phyloP scores from a whole-genome alignment of 2,113 vertebrate genomes.

The Astur gentilis region DNA sequence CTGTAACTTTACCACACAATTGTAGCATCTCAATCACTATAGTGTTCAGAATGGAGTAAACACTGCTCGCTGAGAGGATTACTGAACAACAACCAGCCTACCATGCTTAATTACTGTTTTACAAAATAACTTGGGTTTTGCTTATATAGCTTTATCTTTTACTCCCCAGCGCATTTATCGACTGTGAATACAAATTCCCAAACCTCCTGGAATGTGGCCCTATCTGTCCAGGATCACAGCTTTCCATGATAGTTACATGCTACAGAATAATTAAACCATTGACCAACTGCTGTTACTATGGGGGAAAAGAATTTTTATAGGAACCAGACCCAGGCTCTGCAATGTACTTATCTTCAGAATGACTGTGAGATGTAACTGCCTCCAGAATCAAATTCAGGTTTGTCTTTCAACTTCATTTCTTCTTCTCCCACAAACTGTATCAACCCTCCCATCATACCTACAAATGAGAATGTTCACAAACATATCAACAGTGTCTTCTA shows the following conservation, averaged over 20 bases:
- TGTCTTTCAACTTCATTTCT: not conserved
- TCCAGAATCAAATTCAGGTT: not conserved
- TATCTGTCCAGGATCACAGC: not conserved
- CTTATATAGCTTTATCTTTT: not conserved
- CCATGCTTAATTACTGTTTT: not conserved
- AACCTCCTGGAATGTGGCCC: not conserved
- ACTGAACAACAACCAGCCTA: not conserved
- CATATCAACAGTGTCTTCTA: not conserved
- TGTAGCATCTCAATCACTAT: not conserved
- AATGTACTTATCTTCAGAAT: not conserved
- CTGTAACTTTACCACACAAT: not conserved
- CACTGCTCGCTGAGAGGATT: not conserved
- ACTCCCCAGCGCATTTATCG: not conserved
- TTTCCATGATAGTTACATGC: not conserved
- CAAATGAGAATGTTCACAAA: not conserved
- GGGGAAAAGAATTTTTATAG: constrained; percentile 7
- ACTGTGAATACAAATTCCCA: not conserved
- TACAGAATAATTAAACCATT: not conserved
- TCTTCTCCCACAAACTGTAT: not conserved
- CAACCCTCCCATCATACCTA: not conserved
- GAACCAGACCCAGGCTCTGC: not conserved
- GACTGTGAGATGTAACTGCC: not conserved
- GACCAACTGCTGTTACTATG: not conserved
- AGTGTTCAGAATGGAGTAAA: not conserved
- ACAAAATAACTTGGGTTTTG: not conserved